Evolutionary conservation across 1,140 invertebrate genomes (phyloP), one percentile per base, ranked within the genome.

Genomic region (Euwallacea fornicatus): DNA sequence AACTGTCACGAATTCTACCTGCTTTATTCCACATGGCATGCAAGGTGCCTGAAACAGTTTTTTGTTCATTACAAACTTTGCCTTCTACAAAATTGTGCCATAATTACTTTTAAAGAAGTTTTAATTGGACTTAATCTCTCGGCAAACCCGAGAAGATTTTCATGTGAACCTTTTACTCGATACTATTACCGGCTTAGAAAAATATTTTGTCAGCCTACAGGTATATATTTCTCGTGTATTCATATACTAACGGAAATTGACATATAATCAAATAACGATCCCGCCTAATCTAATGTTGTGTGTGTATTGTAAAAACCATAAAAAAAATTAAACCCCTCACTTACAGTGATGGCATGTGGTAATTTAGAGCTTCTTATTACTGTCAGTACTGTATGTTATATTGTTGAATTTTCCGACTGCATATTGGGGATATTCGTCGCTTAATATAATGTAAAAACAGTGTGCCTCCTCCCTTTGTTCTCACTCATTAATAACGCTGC

Each of bases 381-480:
- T 76, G 77, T 72, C 77, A 76, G 73, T 78, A 78, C 75, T 77
- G 77, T 79, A 76, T 79, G 77, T 79, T 76, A 75, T 74, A 74
- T 74, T 67, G 72, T 73, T 73, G 56, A 42, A 72, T 9, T 50
- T 54, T 61, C 7, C 13, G 42, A 58, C 16, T 66, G 44, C 65
- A 21, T 56, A 71, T 46, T 66, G 60, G 69, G 56, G 44, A 11
- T 65, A 58, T 44, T 66, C 62, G 67, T 65, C 43, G 69, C 60
- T 71, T 71, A 47, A 46, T 56, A 7, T 43, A 46, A 41, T 56
- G 62, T 43, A 60, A 66, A 66, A 66, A 61, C 13, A 41, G 33
- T 47, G 33, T 60, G 11, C 9, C 46, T 70, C 9, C 46, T 70
- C 55, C 53, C 62, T 63, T 64, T 64, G 68, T 70, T 56, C 41